These are phyloP conservation scores for Corythaeola cristata DNA, from an alignment of 2,113 vertebrate genomes.

Conservation along the genomic window DNA sequence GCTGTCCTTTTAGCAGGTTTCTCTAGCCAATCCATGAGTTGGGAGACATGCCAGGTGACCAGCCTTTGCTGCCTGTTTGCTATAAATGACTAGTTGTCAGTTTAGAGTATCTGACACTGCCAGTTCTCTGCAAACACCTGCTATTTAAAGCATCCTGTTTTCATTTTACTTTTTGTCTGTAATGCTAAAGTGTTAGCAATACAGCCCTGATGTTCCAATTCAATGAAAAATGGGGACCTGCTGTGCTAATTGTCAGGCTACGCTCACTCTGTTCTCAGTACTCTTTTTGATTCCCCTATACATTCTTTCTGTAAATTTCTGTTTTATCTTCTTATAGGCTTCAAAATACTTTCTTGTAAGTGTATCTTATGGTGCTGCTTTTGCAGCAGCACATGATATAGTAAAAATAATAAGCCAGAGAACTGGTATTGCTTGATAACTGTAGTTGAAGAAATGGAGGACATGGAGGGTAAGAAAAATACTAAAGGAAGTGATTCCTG, in stretches of 20 bases:
- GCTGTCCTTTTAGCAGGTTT: conserved; percentile 8
- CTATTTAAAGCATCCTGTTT: conserved; percentile 37
- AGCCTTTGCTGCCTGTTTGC: conserved; percentile 24
- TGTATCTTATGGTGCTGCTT: neutral
- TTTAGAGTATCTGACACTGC: neutral
- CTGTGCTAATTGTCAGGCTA: neutral
- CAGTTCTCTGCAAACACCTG: conserved; percentile 11
- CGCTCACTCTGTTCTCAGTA: neutral
- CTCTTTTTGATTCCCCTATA: neutral
- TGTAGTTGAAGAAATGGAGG: neutral
- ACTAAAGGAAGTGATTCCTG: neutral
- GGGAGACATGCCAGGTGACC: neutral
- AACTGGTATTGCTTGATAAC: neutral
- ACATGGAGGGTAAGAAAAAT: neutral
- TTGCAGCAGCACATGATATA: neutral
- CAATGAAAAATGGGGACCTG: neutral
- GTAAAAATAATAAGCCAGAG: neutral
- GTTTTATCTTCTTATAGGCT: neutral
- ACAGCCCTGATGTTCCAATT: neutral
- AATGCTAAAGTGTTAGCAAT: neutral
- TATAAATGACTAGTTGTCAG: conserved; percentile 30
- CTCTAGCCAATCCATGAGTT: neutral
- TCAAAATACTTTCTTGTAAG: neutral
- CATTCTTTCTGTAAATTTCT: neutral
- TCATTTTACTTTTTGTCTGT: conserved; percentile 5